phyloP scores from a whole-genome alignment of 1,140 invertebrate species.

The Alviniconcha marisindica region DNA sequence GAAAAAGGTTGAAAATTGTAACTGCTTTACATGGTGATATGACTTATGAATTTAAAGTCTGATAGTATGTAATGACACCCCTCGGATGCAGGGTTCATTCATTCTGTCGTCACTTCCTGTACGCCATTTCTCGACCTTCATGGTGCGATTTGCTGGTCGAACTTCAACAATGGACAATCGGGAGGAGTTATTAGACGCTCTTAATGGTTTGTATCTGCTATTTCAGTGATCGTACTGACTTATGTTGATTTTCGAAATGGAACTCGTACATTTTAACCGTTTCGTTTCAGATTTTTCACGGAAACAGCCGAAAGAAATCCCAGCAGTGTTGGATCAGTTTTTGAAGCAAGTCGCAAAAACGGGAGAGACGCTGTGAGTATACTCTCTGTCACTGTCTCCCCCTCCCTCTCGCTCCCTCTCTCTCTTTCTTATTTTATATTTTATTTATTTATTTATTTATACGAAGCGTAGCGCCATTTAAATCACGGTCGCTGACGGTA shows the following conservation, averaged over 20 bases:
- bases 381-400: too few species aligned
- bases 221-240: background rate
- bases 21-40: too few species aligned
- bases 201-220: slow-evolving; percentile 58
- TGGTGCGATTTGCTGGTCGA: slow-evolving; percentile 45
- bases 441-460: too few species aligned
- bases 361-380: slow-evolving; percentile 89
- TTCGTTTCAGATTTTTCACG: slow-evolving; percentile 85
- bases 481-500: too few species aligned
- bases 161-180: slow-evolving; percentile 69
- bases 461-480: too few species aligned
- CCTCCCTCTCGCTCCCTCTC: too few species aligned
- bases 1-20: background rate
- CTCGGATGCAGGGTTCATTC: background rate
- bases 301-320: slow-evolving; percentile 86
- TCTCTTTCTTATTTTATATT: too few species aligned
- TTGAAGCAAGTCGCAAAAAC: slow-evolving; percentile 93
- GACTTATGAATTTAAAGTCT: too few species aligned
- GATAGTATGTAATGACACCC: too few species aligned
- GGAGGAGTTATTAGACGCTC: slow-evolving; percentile 69
- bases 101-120: slow-evolving; percentile 56
- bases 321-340: slow-evolving; percentile 93
- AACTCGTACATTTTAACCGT: slow-evolving; percentile 27
- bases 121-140: slow-evolving; percentile 62
- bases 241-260: background rate